Evolutionary conservation across 2,113 vertebrate species (phyloP).

Genomic region (Oncorhynchus kisutch): DNA sequence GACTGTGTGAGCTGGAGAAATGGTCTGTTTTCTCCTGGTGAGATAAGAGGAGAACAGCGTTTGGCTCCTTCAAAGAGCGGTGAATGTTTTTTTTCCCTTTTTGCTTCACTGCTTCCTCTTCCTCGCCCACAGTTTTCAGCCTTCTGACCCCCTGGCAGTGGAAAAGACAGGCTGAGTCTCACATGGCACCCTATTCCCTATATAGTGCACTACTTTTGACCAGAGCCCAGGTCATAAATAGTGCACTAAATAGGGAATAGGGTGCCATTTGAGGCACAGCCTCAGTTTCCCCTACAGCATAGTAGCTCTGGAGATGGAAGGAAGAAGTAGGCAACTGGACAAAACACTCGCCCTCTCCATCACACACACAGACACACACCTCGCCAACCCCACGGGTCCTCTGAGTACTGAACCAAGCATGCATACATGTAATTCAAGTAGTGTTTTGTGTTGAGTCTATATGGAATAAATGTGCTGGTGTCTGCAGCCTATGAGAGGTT

Average conservation of each 20-base stretch:
- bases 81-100: not conserved
- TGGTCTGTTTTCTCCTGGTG: not conserved
- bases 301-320: constrained; percentile 8
- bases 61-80: not conserved
- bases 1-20: not conserved
- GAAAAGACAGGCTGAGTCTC: not conserved
- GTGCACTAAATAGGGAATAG: no score
- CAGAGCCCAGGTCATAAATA: no score
- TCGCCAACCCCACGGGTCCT: constrained; percentile 4
- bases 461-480: not conserved
- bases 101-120: not conserved
- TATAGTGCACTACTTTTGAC: no score
- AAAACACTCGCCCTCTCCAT: not conserved
- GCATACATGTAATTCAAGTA: not conserved
- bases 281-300: not conserved
- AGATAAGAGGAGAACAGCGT: not conserved
- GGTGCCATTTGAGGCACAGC: no score
- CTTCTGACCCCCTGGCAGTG: not conserved
- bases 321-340: constrained; percentile 21
- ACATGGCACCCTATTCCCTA: no score
- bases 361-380: constrained; percentile 1
- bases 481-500: no score
- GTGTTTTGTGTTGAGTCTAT: not conserved
- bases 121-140: not conserved
- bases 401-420: not conserved